A percentile compares a stretch with the other conserved stretches of the same genome.
Evolutionary conservation across 2,888 invertebrate species (phyloP).

Genomic region (Magallana nippona): DNA sequence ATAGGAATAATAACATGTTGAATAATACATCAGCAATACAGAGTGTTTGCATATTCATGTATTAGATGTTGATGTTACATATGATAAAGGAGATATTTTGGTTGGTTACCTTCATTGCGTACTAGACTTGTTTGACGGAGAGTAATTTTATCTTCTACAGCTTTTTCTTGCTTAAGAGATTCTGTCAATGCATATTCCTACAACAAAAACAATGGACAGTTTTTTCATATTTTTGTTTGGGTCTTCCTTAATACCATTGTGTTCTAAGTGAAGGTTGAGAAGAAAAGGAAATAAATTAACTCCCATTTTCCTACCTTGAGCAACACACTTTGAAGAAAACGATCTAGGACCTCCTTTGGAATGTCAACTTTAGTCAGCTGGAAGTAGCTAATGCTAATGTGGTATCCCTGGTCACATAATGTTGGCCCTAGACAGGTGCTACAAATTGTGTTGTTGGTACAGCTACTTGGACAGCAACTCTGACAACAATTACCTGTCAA

Average conservation of each 20-base stretch:
- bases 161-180: conserved; percentile 6
- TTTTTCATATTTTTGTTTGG: background rate
- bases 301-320: conserved; percentile 53
- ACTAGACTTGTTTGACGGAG: background rate
- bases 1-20: conserved; percentile 40
- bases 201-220: background rate
- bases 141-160: conserved; percentile 30
- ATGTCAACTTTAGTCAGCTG: conserved; percentile 64
- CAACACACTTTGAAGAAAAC: conserved; percentile 56
- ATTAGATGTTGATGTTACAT: background rate
- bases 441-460: conserved; percentile 59
- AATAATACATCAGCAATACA: no score
- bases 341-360: conserved; percentile 64
- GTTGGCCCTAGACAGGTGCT: conserved; percentile 44
- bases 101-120: background rate
- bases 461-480: conserved; percentile 59
- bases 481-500: conserved; percentile 64
- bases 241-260: no score
- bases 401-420: conserved; percentile 58
- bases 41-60: no score
- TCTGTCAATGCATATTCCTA: conserved; percentile 5
- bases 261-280: no score
- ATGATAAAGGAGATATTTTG: no score
- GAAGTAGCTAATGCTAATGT: conserved; percentile 67
- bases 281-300: no score